Evolutionary conservation across 2,888 invertebrate genomes (phyloP).

Genomic region (Caenorhabditis panamensis): DNA sequence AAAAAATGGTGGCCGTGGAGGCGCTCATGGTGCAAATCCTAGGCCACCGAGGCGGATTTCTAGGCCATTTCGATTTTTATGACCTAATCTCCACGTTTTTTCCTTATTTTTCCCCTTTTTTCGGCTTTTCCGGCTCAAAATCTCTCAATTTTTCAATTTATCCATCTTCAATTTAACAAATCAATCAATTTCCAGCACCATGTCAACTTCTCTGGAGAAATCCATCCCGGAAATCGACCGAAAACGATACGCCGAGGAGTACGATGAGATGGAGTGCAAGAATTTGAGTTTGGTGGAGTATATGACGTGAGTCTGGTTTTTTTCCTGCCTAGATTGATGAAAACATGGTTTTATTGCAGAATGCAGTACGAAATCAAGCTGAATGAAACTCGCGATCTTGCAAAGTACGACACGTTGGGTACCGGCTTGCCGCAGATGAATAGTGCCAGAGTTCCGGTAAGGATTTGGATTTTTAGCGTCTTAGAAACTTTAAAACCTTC

Average conservation of each 20-base stretch:
- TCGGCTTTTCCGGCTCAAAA: too few species aligned
- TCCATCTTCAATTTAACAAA: too few species aligned
- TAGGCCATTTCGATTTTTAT: neutral
- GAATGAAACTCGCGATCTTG: neutral
- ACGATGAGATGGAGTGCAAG: slow-evolving; percentile 35
- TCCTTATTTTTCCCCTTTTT: neutral
- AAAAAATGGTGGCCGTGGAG: slow-evolving; percentile 17
- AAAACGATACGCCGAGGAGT: neutral
- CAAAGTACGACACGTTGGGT: neutral
- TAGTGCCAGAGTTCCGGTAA: neutral
- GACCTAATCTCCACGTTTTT: neutral
- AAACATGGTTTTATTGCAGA: too few species aligned
- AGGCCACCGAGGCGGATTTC: slow-evolving; percentile 15
- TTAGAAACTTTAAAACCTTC: neutral
- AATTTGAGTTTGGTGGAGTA: slow-evolving; percentile 22
- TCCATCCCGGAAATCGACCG: slow-evolving; percentile 4
- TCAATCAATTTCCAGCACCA: too few species aligned
- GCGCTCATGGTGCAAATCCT: neutral
- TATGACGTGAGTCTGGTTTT: slow-evolving; percentile 1
- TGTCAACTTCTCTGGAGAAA: too few species aligned
- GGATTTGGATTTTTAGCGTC: neutral
- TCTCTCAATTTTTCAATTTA: too few species aligned
- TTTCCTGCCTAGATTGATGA: too few species aligned
- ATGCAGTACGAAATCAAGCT: too few species aligned
- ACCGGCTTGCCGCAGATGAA: neutral